Evolutionary conservation across 2,888 invertebrate species (phyloP), one percentile per base, ranked within the genome.

Genomic region (Ophraella communa): DNA sequence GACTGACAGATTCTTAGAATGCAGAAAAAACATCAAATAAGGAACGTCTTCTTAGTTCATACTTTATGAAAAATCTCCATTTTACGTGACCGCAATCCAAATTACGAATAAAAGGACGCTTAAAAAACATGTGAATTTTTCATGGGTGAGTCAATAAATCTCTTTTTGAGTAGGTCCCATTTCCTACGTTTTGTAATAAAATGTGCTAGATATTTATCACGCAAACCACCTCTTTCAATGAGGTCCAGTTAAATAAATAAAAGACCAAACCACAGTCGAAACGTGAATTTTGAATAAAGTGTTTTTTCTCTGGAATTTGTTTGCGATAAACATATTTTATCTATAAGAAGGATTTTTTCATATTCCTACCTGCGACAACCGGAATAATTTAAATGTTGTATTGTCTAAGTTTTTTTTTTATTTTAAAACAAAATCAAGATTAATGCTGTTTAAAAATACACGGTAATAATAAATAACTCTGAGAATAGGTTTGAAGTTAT

Each of bases 71-170:
- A 55, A 55, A 55, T 55, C 44, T 17, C 44, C 24, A 24, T 55
- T 7, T 42, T 44, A 55, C 55, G 55, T 55, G 55, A 55, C 55
- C 10, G 14, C 55, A 55, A 55, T 44, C 44, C 24, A 24, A 55
- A 55, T 55, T 55, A 55, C 27, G 44, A 52, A 53, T 53, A 53
- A 53, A 35, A 39, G 21, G 44, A 55, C 55, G 44, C 27, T 55
- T 55, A 55, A 55, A n/a, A 42, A 42, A 42, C 54, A 55, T 55
- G 54, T 55, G 54, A 55, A 55, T 55, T 55, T 55, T 55, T 55
- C 55, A 44, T 55, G 44, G 44, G 20, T 27, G 24, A 55, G 44
- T 55, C 23, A 4, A 55, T 55, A 55, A 55, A 55, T 55, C 55
- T 55, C 14, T 20, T n/a, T n/a, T 55, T 27, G 24, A 55, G 44